phyloP scores from a whole-genome alignment of 2,888 invertebrate species.

The Exephanes ischioxanthus region DNA sequence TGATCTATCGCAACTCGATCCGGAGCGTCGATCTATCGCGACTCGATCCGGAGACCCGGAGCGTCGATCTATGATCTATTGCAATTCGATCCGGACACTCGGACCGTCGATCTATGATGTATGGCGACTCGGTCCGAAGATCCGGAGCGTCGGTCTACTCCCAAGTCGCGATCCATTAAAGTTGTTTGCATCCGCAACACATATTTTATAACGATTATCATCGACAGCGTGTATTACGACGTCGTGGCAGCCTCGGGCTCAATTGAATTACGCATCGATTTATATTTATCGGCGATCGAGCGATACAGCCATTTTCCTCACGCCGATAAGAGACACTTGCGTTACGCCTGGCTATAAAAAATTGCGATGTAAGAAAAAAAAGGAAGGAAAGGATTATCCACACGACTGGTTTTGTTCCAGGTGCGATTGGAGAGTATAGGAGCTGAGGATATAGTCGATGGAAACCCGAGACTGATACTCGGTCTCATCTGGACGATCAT shows the following conservation, averaged over 20 bases:
- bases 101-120: neutral
- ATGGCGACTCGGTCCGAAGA: neutral
- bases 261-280: constrained; percentile 54
- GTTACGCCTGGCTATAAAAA: neutral
- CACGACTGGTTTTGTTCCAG: constrained; percentile 84
- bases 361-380: constrained; percentile 5
- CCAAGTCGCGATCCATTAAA: constrained; percentile 5
- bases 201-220: constrained; percentile 10
- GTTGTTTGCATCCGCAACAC: neutral
- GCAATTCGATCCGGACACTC: too few relatives aligned
- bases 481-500: constrained; percentile 99
- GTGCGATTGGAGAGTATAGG: constrained; percentile 99
- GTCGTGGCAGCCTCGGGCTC: constrained; percentile 13
- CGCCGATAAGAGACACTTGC: constrained; percentile 35
- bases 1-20: too few relatives aligned
- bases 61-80: too few relatives aligned
- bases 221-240: constrained; percentile 1
- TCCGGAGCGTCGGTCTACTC: constrained; percentile 17
- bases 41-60: too few relatives aligned
- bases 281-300: constrained; percentile 44
- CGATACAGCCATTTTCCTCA: constrained; percentile 41
- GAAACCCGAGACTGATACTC: constrained; percentile 97
- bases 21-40: too few relatives aligned
- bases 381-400: neutral
- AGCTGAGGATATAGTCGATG: constrained; percentile 99